Percentiles rank a stretch among this genome's conserved stretches.
phyloP scores from a whole-genome alignment of 1,140 invertebrate species.

The Vanessa tameamea region DNA sequence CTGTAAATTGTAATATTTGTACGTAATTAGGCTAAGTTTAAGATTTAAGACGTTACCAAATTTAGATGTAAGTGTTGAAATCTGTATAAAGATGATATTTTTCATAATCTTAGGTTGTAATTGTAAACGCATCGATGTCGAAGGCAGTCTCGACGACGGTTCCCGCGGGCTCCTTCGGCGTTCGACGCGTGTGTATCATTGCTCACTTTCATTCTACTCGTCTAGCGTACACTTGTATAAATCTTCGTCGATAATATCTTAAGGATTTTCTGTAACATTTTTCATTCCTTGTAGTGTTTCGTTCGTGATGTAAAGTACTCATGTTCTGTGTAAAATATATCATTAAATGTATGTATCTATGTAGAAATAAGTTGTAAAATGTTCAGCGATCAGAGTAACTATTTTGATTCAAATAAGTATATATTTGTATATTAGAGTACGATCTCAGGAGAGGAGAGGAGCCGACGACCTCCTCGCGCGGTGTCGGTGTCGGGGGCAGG shows the following conservation, averaged over 20 bases:
- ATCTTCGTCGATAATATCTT: background rate
- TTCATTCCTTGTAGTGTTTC: background rate
- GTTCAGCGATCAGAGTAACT: slow-evolving; percentile 34
- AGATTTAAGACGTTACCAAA: slow-evolving; percentile 53
- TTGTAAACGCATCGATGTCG: slow-evolving; percentile 13
- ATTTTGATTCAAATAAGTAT: slow-evolving; percentile 31
- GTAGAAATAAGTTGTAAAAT: slow-evolving; percentile 29
- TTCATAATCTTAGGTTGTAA: slow-evolving; percentile 31
- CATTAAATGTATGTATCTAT: background rate
- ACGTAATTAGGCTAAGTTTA: slow-evolving; percentile 42
- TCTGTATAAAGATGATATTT: slow-evolving; percentile 55
- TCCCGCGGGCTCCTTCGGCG: background rate
- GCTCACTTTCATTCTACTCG: background rate
- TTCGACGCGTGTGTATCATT: background rate
- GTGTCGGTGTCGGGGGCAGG: too few species aligned
- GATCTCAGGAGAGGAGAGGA: background rate
- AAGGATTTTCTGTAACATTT: slow-evolving; percentile 5
- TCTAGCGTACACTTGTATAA: background rate
- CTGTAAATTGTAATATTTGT: slow-evolving; percentile 65
- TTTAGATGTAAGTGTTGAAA: slow-evolving; percentile 56
- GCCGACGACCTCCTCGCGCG: too few species aligned
- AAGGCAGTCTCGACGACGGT: background rate
- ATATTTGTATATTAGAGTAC: slow-evolving; percentile 24
- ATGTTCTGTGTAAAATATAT: slow-evolving; percentile 22
- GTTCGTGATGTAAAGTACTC: slow-evolving; percentile 6